A percentile compares a stretch with the other conserved stretches of the same genome.
These are phyloP conservation scores for Diaphora mendica DNA, from an alignment of 2,888 invertebrate species.

Conservation along the genomic window DNA sequence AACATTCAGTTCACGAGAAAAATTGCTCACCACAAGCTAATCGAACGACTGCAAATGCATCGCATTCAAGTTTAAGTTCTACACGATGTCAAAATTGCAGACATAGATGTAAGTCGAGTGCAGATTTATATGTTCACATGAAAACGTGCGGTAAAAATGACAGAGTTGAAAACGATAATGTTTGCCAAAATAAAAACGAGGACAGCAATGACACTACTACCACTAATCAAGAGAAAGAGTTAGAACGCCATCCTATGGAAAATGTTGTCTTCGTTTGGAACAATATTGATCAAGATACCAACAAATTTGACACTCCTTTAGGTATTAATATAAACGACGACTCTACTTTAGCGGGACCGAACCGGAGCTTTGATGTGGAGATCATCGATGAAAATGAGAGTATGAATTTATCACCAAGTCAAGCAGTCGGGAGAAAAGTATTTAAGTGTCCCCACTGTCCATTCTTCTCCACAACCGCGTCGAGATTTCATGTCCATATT, in stretches of 20 bases:
- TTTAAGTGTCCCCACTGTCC: conserved; percentile 97
- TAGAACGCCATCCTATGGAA: conserved; percentile 91
- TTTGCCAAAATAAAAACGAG: conserved; percentile 66
- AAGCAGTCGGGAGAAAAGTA: conserved; percentile 90
- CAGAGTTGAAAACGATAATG: conserved; percentile 63
- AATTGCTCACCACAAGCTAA: conserved; percentile 86
- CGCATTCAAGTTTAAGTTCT: conserved; percentile 87
- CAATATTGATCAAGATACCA: conserved; percentile 84
- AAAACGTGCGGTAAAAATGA: conserved; percentile 88
- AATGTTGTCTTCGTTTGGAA: conserved; percentile 94
- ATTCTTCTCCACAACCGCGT: conserved; percentile 97
- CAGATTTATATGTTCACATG: conserved; percentile 91
- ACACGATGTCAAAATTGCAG: conserved; percentile 95
- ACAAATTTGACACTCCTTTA: conserved; percentile 76
- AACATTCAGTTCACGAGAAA: conserved; percentile 92
- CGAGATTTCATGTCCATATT: conserved; percentile 97
- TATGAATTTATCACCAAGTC: conserved; percentile 87
- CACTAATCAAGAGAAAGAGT: conserved; percentile 69
- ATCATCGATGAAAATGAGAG: conserved; percentile 82
- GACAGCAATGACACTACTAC: conserved; percentile 67
- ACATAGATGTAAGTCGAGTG: conserved; percentile 94
- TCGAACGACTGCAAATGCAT: conserved; percentile 69
- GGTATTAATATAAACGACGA: conserved; percentile 81
- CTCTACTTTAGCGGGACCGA: conserved; percentile 74
- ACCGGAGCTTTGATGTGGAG: conserved; percentile 73